Evolutionary conservation across 2,888 invertebrate genomes (phyloP).

Genomic region (Teleogryllus oceanicus): DNA sequence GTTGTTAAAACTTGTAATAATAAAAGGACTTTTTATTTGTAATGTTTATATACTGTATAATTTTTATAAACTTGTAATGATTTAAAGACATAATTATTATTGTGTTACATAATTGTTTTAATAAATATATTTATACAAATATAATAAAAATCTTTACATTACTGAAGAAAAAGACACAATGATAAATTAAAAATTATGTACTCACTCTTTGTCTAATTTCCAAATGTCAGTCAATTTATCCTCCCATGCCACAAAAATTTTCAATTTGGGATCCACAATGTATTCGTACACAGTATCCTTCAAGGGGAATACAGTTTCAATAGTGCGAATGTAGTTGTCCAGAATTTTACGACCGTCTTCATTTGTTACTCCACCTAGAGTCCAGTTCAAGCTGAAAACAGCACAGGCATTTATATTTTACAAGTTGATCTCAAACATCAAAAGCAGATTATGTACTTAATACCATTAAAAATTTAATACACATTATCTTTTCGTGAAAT

Average conservation of each 20-base stretch:
- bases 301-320: slow-evolving; percentile 76
- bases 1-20: not conserved
- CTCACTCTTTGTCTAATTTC: slow-evolving; percentile 51
- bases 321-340: slow-evolving; percentile 74
- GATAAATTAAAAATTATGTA: not conserved
- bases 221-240: slow-evolving; percentile 69
- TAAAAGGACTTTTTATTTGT: not conserved
- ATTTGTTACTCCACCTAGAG: slow-evolving; percentile 76
- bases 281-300: slow-evolving; percentile 88
- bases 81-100: not conserved
- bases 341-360: slow-evolving; percentile 72
- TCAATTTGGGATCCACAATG: slow-evolving; percentile 71
- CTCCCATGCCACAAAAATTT: slow-evolving; percentile 74
- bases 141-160: too few relatives aligned
- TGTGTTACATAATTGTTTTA: not conserved
- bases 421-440: not conserved
- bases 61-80: too few relatives aligned
- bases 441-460: too few relatives aligned
- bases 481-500: too few relatives aligned
- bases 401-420: too few relatives aligned
- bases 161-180: too few relatives aligned
- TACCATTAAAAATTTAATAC: too few relatives aligned
- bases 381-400: slow-evolving; percentile 71
- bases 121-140: not conserved
- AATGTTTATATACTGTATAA: too few relatives aligned